Conservation (phyloP, 2,888 invertebrate genomes). For the Macaria notata region DNA sequence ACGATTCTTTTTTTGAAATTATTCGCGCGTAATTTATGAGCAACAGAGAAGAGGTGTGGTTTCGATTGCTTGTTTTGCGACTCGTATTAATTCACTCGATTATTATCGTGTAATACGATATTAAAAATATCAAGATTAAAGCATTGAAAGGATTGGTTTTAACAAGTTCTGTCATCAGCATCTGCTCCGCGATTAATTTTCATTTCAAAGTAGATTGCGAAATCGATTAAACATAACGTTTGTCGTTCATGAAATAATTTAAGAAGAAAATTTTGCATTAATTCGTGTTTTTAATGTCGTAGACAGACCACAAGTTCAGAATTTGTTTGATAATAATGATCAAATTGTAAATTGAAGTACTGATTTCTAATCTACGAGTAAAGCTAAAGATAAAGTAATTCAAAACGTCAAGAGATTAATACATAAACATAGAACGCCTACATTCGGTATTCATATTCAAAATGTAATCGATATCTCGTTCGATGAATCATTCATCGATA, state of each 20-base stretch:
- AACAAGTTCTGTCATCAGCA: constrained; percentile 28
- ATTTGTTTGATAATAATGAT: background rate
- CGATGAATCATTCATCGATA: constrained; percentile 61
- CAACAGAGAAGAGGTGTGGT: constrained; percentile 46
- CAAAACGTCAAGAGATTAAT: constrained; percentile 4
- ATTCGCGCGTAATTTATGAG: constrained; percentile 46
- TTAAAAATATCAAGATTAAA: constrained; percentile 35
- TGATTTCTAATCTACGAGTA: background rate
- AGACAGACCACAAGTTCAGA: background rate
- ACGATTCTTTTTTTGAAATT: constrained; percentile 35
- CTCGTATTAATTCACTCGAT: constrained; percentile 42
- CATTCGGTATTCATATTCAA: constrained; percentile 40
- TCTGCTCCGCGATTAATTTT: constrained; percentile 15
- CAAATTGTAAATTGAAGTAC: background rate
- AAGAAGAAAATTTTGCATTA: background rate
- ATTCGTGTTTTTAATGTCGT: background rate
- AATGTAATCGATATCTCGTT: constrained; percentile 60
- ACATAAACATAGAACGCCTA: constrained; percentile 32
- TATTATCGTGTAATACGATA: constrained; percentile 36
- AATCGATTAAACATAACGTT: constrained; percentile 1
- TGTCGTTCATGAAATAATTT: background rate
- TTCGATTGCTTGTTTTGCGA: constrained; percentile 47
- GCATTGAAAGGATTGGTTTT: constrained; percentile 18
- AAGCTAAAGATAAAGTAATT: constrained; percentile 5
- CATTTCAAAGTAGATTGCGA: constrained; percentile 3